Evolutionary conservation across 2,113 vertebrate species (phyloP).

Genomic region (Stomatorhinus ivindoensis): DNA sequence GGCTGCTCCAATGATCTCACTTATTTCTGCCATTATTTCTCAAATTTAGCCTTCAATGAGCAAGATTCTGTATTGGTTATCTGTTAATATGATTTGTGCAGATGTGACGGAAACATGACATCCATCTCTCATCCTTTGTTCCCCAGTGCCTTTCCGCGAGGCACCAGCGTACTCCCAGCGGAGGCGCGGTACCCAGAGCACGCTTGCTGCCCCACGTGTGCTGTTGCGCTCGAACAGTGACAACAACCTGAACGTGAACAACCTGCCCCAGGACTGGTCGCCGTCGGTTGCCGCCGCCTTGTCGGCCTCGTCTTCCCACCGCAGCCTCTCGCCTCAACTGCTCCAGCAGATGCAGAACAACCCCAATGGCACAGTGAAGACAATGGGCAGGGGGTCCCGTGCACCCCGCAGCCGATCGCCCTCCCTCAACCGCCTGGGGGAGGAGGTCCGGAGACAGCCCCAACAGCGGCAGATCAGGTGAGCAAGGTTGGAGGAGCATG

Average conservation of each 20-base stretch:
- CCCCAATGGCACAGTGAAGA: constrained; percentile 80
- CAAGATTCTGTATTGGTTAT: not conserved
- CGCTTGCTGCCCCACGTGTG: constrained; percentile 76
- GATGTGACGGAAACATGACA: not conserved
- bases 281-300: constrained; percentile 52
- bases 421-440: constrained; percentile 81
- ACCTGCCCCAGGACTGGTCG: constrained; percentile 25
- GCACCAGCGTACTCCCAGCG: constrained; percentile 84
- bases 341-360: constrained; percentile 80
- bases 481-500: constrained; percentile 23
- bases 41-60: not conserved
- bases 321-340: constrained; percentile 89
- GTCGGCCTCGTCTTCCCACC: constrained; percentile 68
- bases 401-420: constrained; percentile 81
- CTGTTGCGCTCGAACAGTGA: constrained; percentile 93
- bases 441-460: constrained; percentile 69
- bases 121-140: not conserved
- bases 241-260: constrained; percentile 75
- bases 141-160: constrained; percentile 89
- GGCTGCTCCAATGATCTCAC: not conserved
- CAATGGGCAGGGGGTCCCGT: constrained; percentile 65
- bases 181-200: constrained; percentile 70
- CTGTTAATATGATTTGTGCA: not conserved
- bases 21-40: not conserved
- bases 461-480: constrained; percentile 74